Evolutionary conservation across 2,113 vertebrate genomes (phyloP).

Genomic region (Pseudorhombus dupliciocellatus): DNA sequence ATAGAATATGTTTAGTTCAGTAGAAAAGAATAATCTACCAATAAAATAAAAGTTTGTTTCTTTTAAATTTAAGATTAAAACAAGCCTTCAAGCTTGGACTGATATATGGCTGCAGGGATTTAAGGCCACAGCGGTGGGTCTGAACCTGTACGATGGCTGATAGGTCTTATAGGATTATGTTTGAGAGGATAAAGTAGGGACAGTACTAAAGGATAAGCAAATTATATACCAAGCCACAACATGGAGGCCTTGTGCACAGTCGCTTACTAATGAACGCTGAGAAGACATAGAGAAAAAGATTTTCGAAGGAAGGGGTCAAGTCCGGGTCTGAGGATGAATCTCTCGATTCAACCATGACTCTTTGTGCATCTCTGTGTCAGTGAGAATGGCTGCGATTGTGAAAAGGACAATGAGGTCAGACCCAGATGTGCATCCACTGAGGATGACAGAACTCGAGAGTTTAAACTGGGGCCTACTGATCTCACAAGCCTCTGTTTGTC

Average conservation of each 20-base stretch:
- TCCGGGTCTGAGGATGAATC: slow-evolving; percentile 6
- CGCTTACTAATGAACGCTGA: neutral
- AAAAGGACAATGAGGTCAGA: slow-evolving; percentile 80
- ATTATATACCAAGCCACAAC: slow-evolving; percentile 57
- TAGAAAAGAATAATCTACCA: neutral
- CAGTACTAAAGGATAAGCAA: slow-evolving; percentile 67
- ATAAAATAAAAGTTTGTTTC: neutral
- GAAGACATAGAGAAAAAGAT: neutral
- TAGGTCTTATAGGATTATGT: slow-evolving; percentile 66
- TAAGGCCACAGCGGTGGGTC: slow-evolving; percentile 6
- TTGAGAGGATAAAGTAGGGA: slow-evolving; percentile 64
- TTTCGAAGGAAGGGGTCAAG: neutral
- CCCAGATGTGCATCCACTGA: slow-evolving; percentile 84
- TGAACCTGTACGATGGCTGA: slow-evolving; percentile 22
- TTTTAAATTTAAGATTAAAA: neutral
- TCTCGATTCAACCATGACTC: slow-evolving; percentile 12
- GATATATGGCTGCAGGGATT: slow-evolving; percentile 3
- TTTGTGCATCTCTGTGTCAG: slow-evolving; percentile 25
- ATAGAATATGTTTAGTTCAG: slow-evolving; percentile 16
- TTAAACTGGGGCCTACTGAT: slow-evolving; percentile 76
- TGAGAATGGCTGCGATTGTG: slow-evolving; percentile 71
- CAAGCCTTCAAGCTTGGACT: slow-evolving; percentile 1
- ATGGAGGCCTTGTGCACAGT: neutral
- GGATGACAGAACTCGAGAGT: slow-evolving; percentile 82
- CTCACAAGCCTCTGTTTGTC: slow-evolving; percentile 72